These are phyloP conservation scores for Chiroxiphia lanceolata DNA, from an alignment of 2,797 vertebrate genomes.

Conservation along the genomic window DNA sequence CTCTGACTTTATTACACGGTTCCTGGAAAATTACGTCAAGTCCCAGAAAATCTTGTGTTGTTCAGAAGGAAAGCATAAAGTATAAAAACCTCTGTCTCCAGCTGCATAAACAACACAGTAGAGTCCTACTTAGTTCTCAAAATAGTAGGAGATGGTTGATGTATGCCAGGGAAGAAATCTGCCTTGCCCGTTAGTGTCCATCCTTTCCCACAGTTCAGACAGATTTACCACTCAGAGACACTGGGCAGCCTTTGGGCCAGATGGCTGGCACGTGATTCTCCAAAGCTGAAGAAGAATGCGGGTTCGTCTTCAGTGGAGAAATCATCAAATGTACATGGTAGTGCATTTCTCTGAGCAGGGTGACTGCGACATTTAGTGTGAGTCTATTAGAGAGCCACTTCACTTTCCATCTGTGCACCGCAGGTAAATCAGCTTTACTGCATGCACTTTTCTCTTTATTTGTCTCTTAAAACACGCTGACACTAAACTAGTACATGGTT, in stretches of 20 bases:
- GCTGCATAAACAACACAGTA: background rate
- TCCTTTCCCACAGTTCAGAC: background rate
- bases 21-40: background rate
- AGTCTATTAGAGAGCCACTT: background rate
- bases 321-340: background rate
- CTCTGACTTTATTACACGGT: background rate
- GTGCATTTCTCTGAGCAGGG: background rate
- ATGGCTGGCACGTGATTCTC: background rate
- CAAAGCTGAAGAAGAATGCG: background rate
- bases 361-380: fast-evolving
- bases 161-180: background rate
- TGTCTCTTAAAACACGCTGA: background rate
- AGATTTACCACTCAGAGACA: background rate
- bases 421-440: background rate
- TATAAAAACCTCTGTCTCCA: background rate
- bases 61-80: background rate
- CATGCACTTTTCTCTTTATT: background rate
- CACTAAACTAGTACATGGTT: background rate
- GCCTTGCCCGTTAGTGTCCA: background rate
- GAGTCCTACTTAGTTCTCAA: background rate
- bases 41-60: background rate
- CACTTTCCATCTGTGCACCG: background rate
- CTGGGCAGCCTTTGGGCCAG: background rate
- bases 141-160: background rate
- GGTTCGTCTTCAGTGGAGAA: background rate